Conservation (phyloP, 2,113 vertebrate species). For the Egretta garzetta region DNA sequence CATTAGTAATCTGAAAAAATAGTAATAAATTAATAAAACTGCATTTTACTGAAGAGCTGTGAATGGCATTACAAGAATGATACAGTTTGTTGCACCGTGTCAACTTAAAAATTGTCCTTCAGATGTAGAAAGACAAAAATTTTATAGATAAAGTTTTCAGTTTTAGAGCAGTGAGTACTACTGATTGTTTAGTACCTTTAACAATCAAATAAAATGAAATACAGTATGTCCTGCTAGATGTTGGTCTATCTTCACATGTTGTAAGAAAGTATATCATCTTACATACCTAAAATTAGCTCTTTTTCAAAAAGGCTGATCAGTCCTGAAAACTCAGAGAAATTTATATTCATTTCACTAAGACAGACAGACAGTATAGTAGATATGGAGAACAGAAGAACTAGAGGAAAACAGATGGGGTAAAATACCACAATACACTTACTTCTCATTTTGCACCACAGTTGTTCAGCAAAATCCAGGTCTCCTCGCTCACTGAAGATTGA, state of each 20-base stretch:
- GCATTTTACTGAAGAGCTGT: neutral
- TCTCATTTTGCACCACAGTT: constrained; percentile 91
- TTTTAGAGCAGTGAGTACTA: neutral
- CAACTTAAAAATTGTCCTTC: neutral
- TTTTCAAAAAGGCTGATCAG: neutral
- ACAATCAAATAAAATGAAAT: neutral
- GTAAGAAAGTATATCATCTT: neutral
- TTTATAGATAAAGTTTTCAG: neutral
- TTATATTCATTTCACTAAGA: neutral
- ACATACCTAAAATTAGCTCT: neutral
- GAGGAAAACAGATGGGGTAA: neutral
- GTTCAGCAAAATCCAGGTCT: constrained; percentile 92
- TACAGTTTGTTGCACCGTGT: neutral
- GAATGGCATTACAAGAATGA: neutral
- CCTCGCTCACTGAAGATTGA: constrained; percentile 81
- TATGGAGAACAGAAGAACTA: neutral
- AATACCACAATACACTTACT: constrained; percentile 74
- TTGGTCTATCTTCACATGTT: neutral
- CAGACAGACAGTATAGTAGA: neutral
- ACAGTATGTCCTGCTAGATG: neutral
- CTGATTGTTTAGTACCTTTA: neutral
- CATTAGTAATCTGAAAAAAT: neutral
- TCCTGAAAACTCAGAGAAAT: neutral
- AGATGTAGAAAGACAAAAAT: neutral
- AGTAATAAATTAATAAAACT: neutral